A percentile compares a stretch with the other conserved stretches of the same genome.
Conservation (phyloP, 2,113 vertebrate species). For the Argyrosomus japonicus region DNA sequence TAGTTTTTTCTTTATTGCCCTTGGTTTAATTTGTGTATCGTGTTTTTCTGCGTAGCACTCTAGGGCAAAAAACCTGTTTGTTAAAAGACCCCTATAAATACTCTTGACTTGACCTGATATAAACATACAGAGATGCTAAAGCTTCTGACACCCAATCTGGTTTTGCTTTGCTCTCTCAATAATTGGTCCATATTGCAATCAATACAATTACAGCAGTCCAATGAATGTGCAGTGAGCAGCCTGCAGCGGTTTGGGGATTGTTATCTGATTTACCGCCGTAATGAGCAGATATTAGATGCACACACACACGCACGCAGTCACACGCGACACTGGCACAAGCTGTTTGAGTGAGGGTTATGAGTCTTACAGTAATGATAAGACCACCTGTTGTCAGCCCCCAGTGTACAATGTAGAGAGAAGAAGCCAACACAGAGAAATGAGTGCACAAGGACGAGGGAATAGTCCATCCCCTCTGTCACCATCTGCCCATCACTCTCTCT, state of each 20-base stretch:
- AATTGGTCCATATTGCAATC: constrained; percentile 75
- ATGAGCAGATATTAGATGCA: constrained; percentile 72
- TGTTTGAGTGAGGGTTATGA: constrained; percentile 62
- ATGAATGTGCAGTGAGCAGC: constrained; percentile 64
- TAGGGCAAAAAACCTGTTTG: constrained; percentile 37
- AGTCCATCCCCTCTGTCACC: constrained; percentile 53
- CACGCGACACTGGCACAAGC: constrained; percentile 31
- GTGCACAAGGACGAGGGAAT: constrained; percentile 37
- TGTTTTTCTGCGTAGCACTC: constrained; percentile 50
- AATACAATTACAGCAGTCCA: constrained; percentile 69
- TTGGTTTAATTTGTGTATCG: constrained; percentile 56
- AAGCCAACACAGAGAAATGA: constrained; percentile 55
- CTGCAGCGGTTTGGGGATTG: constrained; percentile 66
- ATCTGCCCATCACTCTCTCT: constrained; percentile 59
- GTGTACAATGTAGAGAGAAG: constrained; percentile 50
- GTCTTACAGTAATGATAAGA: constrained; percentile 69
- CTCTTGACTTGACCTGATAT: constrained; percentile 47
- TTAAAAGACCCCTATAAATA: constrained; percentile 37
- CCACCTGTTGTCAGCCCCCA: constrained; percentile 72
- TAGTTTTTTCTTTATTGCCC: constrained; percentile 17
- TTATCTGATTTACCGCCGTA: constrained; percentile 74
- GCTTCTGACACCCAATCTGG: constrained; percentile 51
- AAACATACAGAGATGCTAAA: constrained; percentile 16
- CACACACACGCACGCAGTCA: constrained; percentile 25
- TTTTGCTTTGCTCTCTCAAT: constrained; percentile 63